These are phyloP conservation scores for Eospalax fontanierii DNA, from an alignment of 2,797 vertebrate species.

Conservation along the genomic window DNA sequence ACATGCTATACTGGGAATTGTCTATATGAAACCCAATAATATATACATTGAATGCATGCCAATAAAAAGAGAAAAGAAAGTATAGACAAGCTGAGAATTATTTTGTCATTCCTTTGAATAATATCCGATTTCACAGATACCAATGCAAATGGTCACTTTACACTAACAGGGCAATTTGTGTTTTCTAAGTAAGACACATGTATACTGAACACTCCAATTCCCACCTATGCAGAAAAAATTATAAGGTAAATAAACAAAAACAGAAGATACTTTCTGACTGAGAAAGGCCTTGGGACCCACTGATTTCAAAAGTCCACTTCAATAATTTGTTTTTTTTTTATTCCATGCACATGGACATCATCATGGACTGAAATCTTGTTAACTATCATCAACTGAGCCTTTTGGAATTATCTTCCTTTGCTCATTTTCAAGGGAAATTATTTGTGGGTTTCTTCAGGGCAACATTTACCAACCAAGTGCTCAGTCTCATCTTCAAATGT, in stretches of 20 bases:
- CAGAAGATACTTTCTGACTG: conserved; percentile 2
- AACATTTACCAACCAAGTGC: conserved; percentile 81
- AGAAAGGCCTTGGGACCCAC: neutral
- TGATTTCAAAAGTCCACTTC: conserved; percentile 57
- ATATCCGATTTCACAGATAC: neutral
- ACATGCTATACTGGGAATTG: neutral
- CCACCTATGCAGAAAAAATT: neutral
- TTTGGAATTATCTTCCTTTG: conserved; percentile 70
- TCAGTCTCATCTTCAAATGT: conserved; percentile 70
- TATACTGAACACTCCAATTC: neutral
- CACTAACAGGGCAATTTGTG: neutral
- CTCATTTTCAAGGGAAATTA: conserved; percentile 73
- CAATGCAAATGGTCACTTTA: neutral
- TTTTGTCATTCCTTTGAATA: neutral
- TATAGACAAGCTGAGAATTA: conserved; percentile 44
- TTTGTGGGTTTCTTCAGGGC: conserved; percentile 73
- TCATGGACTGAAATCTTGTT: conserved; percentile 76
- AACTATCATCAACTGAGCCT: conserved; percentile 73
- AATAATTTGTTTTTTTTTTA: conserved; percentile 70
- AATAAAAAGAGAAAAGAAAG: neutral
- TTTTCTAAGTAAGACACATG: neutral
- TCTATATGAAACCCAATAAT: neutral
- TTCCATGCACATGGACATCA: conserved; percentile 33
- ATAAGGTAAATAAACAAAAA: conserved; percentile 34
- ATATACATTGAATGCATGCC: neutral